These are phyloP conservation scores for Drosophila ficusphila DNA, from an alignment of 1,140 invertebrate species.

Conservation along the genomic window DNA sequence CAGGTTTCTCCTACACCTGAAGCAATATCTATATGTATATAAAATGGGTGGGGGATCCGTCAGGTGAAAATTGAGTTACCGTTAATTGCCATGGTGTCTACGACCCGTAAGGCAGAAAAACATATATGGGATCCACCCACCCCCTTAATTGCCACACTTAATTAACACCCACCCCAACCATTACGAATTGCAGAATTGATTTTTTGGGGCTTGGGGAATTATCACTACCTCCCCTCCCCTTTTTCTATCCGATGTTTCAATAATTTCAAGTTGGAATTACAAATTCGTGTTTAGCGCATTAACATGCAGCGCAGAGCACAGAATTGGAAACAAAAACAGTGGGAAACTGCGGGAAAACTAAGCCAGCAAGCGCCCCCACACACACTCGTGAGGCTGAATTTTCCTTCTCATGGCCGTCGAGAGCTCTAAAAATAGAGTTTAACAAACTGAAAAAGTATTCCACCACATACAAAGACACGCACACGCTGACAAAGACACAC, in stretches of 20 bases:
- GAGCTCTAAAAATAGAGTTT: constrained; percentile 81
- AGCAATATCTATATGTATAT: constrained; percentile 11
- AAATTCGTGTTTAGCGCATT: constrained; percentile 66
- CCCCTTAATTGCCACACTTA: constrained; percentile 72
- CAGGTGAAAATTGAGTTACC: constrained; percentile 73
- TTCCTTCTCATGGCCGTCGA: constrained; percentile 61
- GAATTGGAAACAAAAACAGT: constrained; percentile 26
- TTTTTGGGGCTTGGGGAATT: constrained; percentile 17
- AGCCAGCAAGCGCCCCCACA: constrained; percentile 75
- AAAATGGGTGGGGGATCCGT: constrained; percentile 41
- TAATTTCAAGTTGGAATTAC: constrained; percentile 34
- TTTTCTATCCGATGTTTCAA: constrained; percentile 22
- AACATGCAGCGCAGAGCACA: constrained; percentile 39
- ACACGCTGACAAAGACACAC: constrained; percentile 45
- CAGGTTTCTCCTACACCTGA: constrained; percentile 42
- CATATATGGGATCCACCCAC: not conserved
- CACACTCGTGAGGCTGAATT: constrained; percentile 36
- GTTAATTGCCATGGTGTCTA: constrained; percentile 60
- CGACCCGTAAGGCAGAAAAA: constrained; percentile 9
- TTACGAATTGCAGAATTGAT: constrained; percentile 41
- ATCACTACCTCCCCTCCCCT: not conserved
- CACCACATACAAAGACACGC: constrained; percentile 73
- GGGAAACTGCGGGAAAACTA: constrained; percentile 47
- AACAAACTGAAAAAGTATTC: constrained; percentile 82
- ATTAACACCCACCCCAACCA: constrained; percentile 53